Conservation (phyloP, 2,797 vertebrate genomes). For the Synanceia verrucosa region DNA sequence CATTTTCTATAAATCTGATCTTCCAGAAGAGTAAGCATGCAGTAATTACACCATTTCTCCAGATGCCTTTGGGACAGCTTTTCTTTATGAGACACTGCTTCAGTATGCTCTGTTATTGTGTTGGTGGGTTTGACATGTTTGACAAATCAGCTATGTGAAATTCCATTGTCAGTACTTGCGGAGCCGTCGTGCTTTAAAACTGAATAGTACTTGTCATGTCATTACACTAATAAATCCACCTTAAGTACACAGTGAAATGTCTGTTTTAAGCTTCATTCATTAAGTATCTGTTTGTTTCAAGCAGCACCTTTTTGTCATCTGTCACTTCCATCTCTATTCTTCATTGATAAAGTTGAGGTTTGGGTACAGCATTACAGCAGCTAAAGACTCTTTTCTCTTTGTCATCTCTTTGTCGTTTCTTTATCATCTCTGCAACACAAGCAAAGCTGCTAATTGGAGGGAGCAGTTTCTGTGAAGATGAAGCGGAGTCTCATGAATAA, state of each 20-base stretch:
- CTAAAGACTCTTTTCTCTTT: slow-evolving; percentile 12
- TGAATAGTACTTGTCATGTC: slow-evolving; percentile 51
- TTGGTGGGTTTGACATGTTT: slow-evolving; percentile 60
- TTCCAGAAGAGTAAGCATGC: slow-evolving; percentile 74
- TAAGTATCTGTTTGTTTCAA: slow-evolving; percentile 15
- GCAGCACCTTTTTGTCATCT: not conserved
- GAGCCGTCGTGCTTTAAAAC: slow-evolving; percentile 57
- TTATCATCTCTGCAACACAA: slow-evolving; percentile 37
- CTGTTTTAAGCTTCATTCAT: slow-evolving; percentile 51
- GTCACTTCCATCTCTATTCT: not conserved
- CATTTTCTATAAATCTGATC: slow-evolving; percentile 79
- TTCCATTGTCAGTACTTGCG: slow-evolving; percentile 47
- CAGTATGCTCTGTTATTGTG: slow-evolving; percentile 58
- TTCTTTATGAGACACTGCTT: slow-evolving; percentile 38
- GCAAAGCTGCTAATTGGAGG: slow-evolving; percentile 51
- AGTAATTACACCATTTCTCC: slow-evolving; percentile 55
- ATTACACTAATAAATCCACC: slow-evolving; percentile 76
- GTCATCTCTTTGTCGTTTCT: too few species aligned
- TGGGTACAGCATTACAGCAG: slow-evolving; percentile 1
- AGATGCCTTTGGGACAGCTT: slow-evolving; percentile 62
- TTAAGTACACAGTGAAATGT: slow-evolving; percentile 52
- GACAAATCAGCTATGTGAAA: slow-evolving; percentile 52
- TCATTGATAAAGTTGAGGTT: not conserved
- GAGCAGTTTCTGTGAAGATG: slow-evolving; percentile 39
- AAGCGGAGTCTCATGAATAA: slow-evolving; percentile 48